Evolutionary conservation across 2,888 invertebrate genomes (phyloP), one percentile per base, ranked within the genome.

Genomic region (Hermodice carunculata): DNA sequence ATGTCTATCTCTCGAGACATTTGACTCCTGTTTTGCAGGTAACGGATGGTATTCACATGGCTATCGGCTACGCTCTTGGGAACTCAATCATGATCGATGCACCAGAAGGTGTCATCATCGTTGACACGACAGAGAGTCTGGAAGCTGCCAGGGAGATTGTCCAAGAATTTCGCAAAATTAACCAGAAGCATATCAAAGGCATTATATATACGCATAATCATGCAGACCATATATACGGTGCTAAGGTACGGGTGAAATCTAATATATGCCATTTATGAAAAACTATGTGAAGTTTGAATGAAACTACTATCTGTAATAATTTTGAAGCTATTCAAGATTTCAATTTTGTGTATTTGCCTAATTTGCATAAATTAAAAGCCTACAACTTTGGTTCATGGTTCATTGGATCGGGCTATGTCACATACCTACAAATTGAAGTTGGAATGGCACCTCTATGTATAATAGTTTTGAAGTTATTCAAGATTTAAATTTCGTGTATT

Each of bases 141-240:
- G 71, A 74, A 24, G 59, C 73, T 8, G 81, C 74, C 0, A 28
- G 44, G 29, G 70, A 73, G 54, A 73, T 81, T 22, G 57, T 75
- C 22, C 53, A 59, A 4, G 81, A 66, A 3, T 81, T 82, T 72
- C 66, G 77, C 31, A 75, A 78, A 34, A 70, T 80, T 28, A 76
- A 79, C 19, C 67, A 74, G 31, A 76, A 77, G 44, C 78, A 77
- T 0, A 57, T 82, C 1, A 77, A 74, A 40, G 81, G 76, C 34
- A 76, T 82, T 44, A 69, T 82, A 14, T 81, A 79, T 66, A 81
- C 81, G 3, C 82, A 82, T 58, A 77, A 77, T 62, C 82, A 82
- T 46, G 75, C 74, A 1, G 82, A 82, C 62, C 82, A 82, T 62
- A 70, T 74, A 0, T 72, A 70, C 44, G 82, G 82, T 29, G 77